Conservation (phyloP, 1,140 invertebrate genomes). For the Drosophila melanogaster region Release_6_plus_ISO1_MT NT_033777.3:21868501-21869000, state of each 20-base stretch:
- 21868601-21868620: slow-evolving; percentile 79
- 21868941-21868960: slow-evolving; percentile 46
- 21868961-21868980: slow-evolving; percentile 45
- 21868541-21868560: slow-evolving; percentile 77
- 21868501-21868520: slow-evolving; percentile 73
- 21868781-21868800: slow-evolving; percentile 6
- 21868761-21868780: neutral
- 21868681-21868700: too few species aligned
- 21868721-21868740: neutral
- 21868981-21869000: slow-evolving; percentile 9
- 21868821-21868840: slow-evolving; percentile 12
- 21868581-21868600: slow-evolving; percentile 76
- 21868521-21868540: slow-evolving; percentile 70
- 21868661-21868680: too few species aligned
- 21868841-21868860: slow-evolving; percentile 50
- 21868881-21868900: slow-evolving; percentile 66
- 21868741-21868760: neutral
- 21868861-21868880: slow-evolving; percentile 27
- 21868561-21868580: slow-evolving; percentile 82
- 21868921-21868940: slow-evolving; percentile 48
- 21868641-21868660: slow-evolving; percentile 25
- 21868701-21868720: too few species aligned
- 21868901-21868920: slow-evolving; percentile 50
- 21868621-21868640: slow-evolving; percentile 66
- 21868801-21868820: neutral